Evolutionary conservation across 92 coral and sea anemone genomes (phyloP).

Genomic region (Palythoa grandis): DNA sequence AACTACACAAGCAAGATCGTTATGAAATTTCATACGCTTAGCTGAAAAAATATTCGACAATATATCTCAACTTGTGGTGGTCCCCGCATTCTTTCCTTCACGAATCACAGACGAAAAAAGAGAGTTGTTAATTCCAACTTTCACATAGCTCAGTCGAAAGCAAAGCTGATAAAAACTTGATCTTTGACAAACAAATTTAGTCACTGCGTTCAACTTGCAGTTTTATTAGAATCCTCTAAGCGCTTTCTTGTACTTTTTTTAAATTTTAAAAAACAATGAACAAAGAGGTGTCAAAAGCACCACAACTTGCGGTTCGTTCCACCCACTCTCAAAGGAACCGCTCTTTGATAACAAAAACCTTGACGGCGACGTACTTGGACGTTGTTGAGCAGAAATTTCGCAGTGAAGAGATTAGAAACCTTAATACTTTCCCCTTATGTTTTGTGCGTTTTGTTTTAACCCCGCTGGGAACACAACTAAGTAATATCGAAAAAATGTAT

Average conservation of each 20-base stretch:
- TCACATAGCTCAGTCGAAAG: constrained; percentile 1
- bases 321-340: constrained; percentile 19
- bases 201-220: background rate
- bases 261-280: background rate
- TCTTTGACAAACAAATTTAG: too few species aligned
- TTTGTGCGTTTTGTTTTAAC: background rate
- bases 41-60: background rate
- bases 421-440: background rate
- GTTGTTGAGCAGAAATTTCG: background rate
- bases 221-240: background rate
- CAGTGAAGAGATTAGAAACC: background rate
- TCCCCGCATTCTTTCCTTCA: background rate
- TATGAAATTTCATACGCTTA: background rate
- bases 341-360: background rate
- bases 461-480: background rate
- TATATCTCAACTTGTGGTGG: background rate
- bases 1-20: constrained; percentile 22
- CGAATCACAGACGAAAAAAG: background rate
- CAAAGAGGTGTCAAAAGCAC: constrained; percentile 17
- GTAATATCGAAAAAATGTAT: constrained; percentile 7
- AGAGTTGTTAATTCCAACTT: background rate
- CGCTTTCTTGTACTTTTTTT: background rate
- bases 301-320: constrained; percentile 6
- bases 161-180: background rate
- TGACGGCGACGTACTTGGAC: background rate